Conservation (phyloP, 2,113 vertebrate genomes). For the Pangasianodon hypophthalmus region DNA sequence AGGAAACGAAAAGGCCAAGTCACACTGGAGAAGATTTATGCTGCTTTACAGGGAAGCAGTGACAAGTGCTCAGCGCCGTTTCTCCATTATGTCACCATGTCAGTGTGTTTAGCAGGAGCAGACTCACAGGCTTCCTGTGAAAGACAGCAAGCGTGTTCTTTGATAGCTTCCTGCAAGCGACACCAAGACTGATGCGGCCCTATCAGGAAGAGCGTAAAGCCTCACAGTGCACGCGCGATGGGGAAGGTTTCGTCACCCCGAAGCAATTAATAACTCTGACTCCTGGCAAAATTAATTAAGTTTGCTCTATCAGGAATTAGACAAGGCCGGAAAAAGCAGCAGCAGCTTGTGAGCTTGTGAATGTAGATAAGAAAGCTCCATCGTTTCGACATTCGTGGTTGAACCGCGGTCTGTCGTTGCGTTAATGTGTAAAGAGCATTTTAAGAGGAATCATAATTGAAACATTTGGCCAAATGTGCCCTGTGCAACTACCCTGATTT, state of each 20-base stretch:
- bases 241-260: neutral
- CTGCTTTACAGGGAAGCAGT: neutral
- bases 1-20: neutral
- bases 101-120: neutral
- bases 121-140: neutral
- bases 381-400: neutral
- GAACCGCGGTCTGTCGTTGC: neutral
- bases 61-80: neutral
- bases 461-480: neutral
- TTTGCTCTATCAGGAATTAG: constrained; percentile 27
- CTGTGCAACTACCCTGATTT: neutral
- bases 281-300: constrained; percentile 40
- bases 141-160: constrained; percentile 16
- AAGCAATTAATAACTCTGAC: constrained; percentile 40
- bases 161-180: constrained; percentile 3
- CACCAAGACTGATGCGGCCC: neutral
- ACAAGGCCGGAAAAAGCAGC: neutral
- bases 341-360: neutral
- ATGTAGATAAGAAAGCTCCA: neutral
- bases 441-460: neutral
- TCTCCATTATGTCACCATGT: neutral
- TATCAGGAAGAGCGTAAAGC: neutral
- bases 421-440: neutral
- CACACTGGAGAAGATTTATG: neutral
- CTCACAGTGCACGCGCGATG: neutral